Base-by-base conservation (phyloP, 1,140 invertebrate genomes). In the Tribolium madens region DNA sequence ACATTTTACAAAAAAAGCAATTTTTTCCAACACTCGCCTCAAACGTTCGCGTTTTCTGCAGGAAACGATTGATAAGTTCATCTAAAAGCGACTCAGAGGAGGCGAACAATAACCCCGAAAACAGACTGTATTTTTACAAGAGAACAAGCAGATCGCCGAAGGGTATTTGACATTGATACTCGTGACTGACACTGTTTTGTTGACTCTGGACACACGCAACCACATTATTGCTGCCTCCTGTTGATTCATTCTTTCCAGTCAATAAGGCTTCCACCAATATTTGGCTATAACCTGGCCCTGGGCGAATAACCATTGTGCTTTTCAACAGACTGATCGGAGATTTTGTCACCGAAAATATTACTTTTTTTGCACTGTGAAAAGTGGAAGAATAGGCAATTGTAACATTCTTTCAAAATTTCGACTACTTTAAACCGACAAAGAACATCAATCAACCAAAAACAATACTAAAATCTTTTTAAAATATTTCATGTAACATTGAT, bases 231-330 rank as follows among this genome's bases (percentile, higher is more conserved):
- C 36, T 53, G 75, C 47, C 76, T 81, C 81, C 79, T 83, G 80
- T 83, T 83, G 81, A 82, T 81, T 83, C 80, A 81, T 83, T 84
- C 83, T 83, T 83, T 83, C 78, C 78, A 71, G 79, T 84, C 83
- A 84, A 84, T 84, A 83, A 83, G 74, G 68, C 75, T 70, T 74
- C 64, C 48, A 60, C 60, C 75, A 79, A 79, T 80, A 79, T 79
- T 79, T 78, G 60, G 33, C 21, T 75, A 77, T 75, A 75, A 81
- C 73, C 17, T 73, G 53, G 75, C 57, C 71, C n/a, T 26, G 21
- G 53, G 71, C 68, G 36, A 18, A 21, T 50, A 71, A 71, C 68
- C 47, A 71, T 71, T 71, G 68, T 71, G 15, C 68, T 71, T 71
- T 71, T 71, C 68, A 71, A 17, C 42, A 14, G 36, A 50, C 47